Percentiles rank a stretch among this genome's conserved stretches.
Evolutionary conservation across 2,888 invertebrate species (phyloP).

Genomic region (Lasiommata megera): DNA sequence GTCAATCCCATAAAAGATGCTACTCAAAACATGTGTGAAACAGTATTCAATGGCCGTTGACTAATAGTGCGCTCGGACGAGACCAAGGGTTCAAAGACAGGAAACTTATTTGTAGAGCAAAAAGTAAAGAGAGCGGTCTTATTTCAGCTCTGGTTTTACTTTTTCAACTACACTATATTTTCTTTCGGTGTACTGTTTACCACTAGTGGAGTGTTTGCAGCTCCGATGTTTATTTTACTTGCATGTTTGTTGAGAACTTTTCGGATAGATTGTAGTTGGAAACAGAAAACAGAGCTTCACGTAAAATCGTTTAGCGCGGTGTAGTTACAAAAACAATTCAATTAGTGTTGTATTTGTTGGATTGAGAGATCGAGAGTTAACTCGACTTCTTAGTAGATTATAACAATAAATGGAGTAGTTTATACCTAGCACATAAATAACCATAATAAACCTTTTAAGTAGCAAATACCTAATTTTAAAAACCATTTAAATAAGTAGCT

Average conservation of each 20-base stretch:
- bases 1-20: no score
- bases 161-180: constrained; percentile 44
- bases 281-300: constrained; percentile 4
- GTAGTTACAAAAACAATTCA: not conserved
- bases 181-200: constrained; percentile 28
- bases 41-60: not conserved
- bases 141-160: constrained; percentile 4
- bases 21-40: not conserved
- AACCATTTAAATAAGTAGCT: no score
- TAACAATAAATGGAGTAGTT: no score
- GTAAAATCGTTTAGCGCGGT: not conserved
- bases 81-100: constrained; percentile 7
- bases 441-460: no score
- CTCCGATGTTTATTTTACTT: constrained; percentile 19
- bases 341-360: not conserved
- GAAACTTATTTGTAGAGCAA: constrained; percentile 6
- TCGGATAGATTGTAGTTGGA: constrained; percentile 10
- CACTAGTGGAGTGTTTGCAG: constrained; percentile 24
- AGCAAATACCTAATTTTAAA: no score
- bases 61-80: not conserved
- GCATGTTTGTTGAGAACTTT: constrained; percentile 5
- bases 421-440: no score
- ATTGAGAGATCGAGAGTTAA: not conserved
- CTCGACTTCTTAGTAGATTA: not conserved
- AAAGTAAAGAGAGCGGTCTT: constrained; percentile 4